A percentile compares a stretch with the other conserved stretches of the same genome.
These are phyloP conservation scores for Watersipora subatra DNA, from an alignment of 1,140 invertebrate genomes.

Conservation along the genomic window DNA sequence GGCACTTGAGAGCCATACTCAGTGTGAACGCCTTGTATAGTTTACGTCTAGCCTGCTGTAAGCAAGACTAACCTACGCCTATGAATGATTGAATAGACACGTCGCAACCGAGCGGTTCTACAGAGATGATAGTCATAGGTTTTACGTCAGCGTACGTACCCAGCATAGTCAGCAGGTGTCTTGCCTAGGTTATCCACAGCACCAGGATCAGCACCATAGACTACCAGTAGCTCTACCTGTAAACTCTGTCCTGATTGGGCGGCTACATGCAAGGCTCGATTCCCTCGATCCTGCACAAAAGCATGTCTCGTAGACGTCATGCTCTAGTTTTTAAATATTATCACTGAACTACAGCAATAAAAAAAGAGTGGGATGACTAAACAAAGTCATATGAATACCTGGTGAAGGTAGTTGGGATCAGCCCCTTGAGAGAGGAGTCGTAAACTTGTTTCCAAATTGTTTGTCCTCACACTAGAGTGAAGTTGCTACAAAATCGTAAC, in stretches of 20 bases:
- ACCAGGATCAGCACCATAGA: constrained; percentile 87
- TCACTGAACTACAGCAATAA: too few relatives aligned
- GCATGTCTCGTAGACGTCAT: background rate
- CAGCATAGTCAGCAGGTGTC: constrained; percentile 59
- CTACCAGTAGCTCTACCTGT: constrained; percentile 64
- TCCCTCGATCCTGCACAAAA: constrained; percentile 77
- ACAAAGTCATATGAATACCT: too few relatives aligned
- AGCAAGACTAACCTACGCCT: too few relatives aligned
- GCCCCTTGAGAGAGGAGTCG: constrained; percentile 81
- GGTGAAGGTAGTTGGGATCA: constrained; percentile 90
- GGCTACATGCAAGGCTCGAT: constrained; percentile 80
- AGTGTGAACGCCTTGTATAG: too few relatives aligned
- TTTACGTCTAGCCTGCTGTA: too few relatives aligned
- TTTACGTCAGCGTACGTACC: too few relatives aligned
- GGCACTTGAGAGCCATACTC: too few relatives aligned
- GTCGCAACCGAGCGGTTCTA: too few relatives aligned
- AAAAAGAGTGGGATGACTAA: too few relatives aligned
- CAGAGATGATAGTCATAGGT: too few relatives aligned
- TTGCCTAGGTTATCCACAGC: constrained; percentile 36
- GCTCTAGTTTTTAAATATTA: background rate
- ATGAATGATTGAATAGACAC: too few relatives aligned
- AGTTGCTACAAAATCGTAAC: constrained; percentile 53
- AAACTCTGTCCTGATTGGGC: constrained; percentile 46
- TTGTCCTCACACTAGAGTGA: constrained; percentile 84
- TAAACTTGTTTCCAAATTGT: constrained; percentile 74